phyloP scores from a whole-genome alignment of 92 coral and sea anemone genomes.

The Chrysogorgia sp. region DNA sequence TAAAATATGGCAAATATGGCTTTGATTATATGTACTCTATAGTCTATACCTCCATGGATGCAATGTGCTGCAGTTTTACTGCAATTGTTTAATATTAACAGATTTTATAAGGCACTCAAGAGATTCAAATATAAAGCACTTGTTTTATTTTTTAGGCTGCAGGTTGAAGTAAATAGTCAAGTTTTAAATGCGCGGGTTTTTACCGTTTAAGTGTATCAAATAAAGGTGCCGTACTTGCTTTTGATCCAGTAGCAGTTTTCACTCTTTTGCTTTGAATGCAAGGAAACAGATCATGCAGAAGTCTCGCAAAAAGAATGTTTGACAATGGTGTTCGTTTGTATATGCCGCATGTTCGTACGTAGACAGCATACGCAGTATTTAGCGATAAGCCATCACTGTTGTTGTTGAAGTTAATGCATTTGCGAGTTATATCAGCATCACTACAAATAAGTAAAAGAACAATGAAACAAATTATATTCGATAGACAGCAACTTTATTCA shows the following conservation, averaged over 20 bases:
- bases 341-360: neutral
- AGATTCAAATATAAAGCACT: too few relatives aligned
- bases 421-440: conserved; percentile 16
- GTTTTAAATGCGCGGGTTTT: too few relatives aligned
- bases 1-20: neutral
- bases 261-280: neutral
- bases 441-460: conserved; percentile 21
- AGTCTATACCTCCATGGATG: neutral
- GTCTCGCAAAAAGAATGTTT: conserved; percentile 12
- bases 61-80: neutral
- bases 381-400: conserved; percentile 21
- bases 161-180: too few relatives aligned
- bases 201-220: too few relatives aligned
- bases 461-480: neutral
- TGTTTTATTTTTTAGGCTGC: too few relatives aligned
- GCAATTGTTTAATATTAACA: too few relatives aligned
- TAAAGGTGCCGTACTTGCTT: conserved; percentile 15
- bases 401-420: conserved; percentile 6
- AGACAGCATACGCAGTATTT: conserved; percentile 4
- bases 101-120: too few relatives aligned
- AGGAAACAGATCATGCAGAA: conserved; percentile 14
- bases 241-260: conserved; percentile 12
- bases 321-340: conserved; percentile 2
- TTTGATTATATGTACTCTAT: neutral
- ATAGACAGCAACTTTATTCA: neutral